Conservation (phyloP, 2,888 invertebrate species). For the Amblyjoppa proteus region DNA sequence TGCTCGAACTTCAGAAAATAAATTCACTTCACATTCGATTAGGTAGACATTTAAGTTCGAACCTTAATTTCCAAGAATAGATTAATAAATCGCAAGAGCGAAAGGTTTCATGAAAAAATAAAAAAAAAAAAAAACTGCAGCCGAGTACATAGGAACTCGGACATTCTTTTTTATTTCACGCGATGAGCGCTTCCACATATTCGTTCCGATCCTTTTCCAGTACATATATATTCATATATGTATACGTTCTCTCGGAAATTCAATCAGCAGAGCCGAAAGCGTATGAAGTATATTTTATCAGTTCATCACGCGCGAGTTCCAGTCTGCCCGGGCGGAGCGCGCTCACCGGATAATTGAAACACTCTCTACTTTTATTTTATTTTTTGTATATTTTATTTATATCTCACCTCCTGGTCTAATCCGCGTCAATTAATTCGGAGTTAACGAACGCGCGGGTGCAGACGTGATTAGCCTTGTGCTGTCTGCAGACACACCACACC, state of each 20-base stretch:
- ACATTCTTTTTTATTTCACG: background rate
- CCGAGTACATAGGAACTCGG: background rate
- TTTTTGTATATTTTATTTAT: constrained; percentile 24
- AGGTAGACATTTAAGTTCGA: no score
- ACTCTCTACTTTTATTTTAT: constrained; percentile 49
- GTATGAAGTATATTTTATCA: constrained; percentile 53
- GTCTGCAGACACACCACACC: constrained; percentile 20
- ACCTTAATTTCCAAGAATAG: no score
- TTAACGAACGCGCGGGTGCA: constrained; percentile 61
- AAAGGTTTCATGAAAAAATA: background rate
- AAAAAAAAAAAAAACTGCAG: background rate
- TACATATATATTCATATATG: background rate
- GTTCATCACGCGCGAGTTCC: constrained; percentile 33
- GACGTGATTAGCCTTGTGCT: constrained; percentile 21
- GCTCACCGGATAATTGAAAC: constrained; percentile 66
- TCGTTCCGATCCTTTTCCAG: constrained; percentile 28
- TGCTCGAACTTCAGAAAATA: no score
- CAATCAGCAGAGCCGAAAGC: constrained; percentile 53
- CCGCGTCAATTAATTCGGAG: constrained; percentile 64
- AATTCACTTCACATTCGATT: no score
- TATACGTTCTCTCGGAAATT: constrained; percentile 37
- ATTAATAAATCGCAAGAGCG: background rate
- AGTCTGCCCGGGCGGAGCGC: constrained; percentile 26
- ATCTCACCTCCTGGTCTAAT: constrained; percentile 38
- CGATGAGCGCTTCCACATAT: constrained; percentile 7